Evolutionary conservation across 30 jellyfish, hydroid and myxozoan genomes (phyloP), one percentile per base, ranked within the genome.

Genomic region (Aurelia aurita): DNA sequence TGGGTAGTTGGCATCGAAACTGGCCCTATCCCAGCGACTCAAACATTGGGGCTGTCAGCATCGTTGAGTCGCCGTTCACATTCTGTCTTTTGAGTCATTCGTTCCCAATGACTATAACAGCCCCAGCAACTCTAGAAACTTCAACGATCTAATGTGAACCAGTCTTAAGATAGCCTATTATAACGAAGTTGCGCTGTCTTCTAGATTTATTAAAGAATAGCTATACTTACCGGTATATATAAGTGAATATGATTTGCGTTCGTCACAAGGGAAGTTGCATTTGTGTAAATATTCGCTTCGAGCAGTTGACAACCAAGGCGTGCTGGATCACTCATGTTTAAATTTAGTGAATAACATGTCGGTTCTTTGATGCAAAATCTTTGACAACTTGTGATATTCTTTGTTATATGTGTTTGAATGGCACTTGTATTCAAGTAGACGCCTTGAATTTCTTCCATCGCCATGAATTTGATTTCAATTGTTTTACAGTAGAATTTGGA

Each of bases 401-500:
- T 74, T 25, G 64, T 73, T 58, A 11, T 32, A 16, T 23, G 46
- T 57, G 60, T 14, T 59, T 54, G 58, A 34, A 74, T 53, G 26
- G 60, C 75, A 7, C 76, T 55, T 74, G 74, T 49, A 57, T 74
- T 74, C n/a, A 74, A 44, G 35, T 29, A 31, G 5, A 34, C 35
- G n/a, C 60, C 60, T 55, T 72, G 71, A 25, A 74, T 6, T 55
- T 74, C 25, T 16, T 55, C 74, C 86, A 74, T 74, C 4, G 74
- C 21, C 61, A 74, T 55, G 75, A 8, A 74, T 26, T 57, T 74
- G 75, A 51, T 34, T 58, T 74, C 86, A 45, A 44, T 45, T 3
- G 86, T 74, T 32, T n/a, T 64, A 27, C 86, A 74, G 75, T 74
- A 55, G 1, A 21, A 28, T 27, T 76, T 63, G n/a, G 86, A 74